These are phyloP conservation scores for Synaphobranchus kaupii DNA, from an alignment of 2,797 vertebrate genomes.

Conservation along the genomic window DNA sequence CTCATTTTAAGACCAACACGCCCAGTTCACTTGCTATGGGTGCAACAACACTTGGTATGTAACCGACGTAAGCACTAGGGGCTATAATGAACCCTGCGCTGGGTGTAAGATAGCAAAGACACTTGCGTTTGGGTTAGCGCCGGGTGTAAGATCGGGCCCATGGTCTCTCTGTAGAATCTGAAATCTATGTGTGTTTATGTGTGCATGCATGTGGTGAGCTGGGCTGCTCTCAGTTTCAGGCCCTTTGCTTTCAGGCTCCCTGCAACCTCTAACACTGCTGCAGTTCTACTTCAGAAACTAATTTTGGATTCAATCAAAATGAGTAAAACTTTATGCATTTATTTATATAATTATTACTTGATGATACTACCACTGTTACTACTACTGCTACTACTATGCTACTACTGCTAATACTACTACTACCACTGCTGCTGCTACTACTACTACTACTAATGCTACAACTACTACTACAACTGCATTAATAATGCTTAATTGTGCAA, in stretches of 20 bases:
- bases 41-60: too few species aligned
- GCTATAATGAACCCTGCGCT: too few species aligned
- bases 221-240: neutral
- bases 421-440: neutral
- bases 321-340: neutral
- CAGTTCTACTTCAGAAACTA: neutral
- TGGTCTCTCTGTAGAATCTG: too few species aligned
- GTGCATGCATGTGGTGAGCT: neutral
- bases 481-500: neutral
- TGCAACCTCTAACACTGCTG: neutral
- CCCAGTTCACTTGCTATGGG: too few species aligned
- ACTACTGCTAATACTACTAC: neutral
- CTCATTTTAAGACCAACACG: too few species aligned
- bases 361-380: neutral
- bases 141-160: too few species aligned
- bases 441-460: neutral
- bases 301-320: neutral
- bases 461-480: too few species aligned
- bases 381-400: neutral
- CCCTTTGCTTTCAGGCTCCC: neutral
- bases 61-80: too few species aligned
- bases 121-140: too few species aligned
- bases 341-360: neutral
- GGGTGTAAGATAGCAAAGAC: too few species aligned
- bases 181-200: too few species aligned